phyloP scores from a whole-genome alignment of 1,140 invertebrate species.

The Diorhabda carinulata region DNA sequence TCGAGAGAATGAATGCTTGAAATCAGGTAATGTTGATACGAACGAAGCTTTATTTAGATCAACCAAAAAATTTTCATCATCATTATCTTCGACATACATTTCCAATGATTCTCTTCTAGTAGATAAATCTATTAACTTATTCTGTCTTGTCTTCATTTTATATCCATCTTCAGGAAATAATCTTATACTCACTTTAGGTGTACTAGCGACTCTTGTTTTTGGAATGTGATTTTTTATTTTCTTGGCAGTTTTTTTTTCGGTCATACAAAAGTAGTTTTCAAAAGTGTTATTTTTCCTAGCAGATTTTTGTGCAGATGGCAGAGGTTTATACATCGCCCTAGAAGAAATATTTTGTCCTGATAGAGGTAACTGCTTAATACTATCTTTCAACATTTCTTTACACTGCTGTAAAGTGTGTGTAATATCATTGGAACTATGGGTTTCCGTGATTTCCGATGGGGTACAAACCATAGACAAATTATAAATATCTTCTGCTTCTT shows the following conservation, averaged over 20 bases:
- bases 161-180: neutral
- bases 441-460: slow-evolving; percentile 21
- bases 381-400: neutral
- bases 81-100: neutral
- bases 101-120: neutral
- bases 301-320: neutral
- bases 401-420: neutral
- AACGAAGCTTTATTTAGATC: neutral
- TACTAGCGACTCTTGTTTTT: neutral
- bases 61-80: neutral
- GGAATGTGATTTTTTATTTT: neutral
- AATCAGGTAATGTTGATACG: no score
- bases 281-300: neutral
- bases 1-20: no score
- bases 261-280: neutral
- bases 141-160: neutral
- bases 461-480: slow-evolving; percentile 19
- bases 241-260: neutral
- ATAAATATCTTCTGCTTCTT: slow-evolving; percentile 22
- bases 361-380: neutral
- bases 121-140: neutral
- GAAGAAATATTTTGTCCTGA: neutral
- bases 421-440: slow-evolving; percentile 14
- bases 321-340: neutral
- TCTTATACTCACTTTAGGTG: neutral